These are phyloP conservation scores for Myripristis jacobus DNA, from an alignment of 2,797 vertebrate species.

Conservation along the genomic window DNA sequence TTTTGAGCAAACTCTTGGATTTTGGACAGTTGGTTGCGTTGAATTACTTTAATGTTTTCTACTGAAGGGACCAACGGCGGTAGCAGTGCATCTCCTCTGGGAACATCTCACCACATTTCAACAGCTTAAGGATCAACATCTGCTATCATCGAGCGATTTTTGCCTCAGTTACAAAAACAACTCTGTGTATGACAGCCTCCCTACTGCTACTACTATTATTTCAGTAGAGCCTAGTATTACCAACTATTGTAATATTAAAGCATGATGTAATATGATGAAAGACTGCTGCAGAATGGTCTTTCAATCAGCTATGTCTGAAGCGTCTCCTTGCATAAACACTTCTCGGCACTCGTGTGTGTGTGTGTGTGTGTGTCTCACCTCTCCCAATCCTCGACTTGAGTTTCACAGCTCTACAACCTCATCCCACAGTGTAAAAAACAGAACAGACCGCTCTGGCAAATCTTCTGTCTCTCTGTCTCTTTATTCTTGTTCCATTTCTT, in stretches of 20 bases:
- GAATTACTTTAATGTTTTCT: too few species aligned
- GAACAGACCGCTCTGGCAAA: constrained; percentile 58
- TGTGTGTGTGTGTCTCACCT: constrained; percentile 39
- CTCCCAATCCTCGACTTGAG: constrained; percentile 63
- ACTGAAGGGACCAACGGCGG: constrained; percentile 2
- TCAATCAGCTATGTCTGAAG: constrained; percentile 70
- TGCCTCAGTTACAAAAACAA: constrained; percentile 46
- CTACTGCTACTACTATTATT: constrained; percentile 39
- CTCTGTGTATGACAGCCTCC: constrained; percentile 41
- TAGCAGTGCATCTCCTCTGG: constrained; percentile 18
- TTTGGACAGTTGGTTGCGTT: too few species aligned
- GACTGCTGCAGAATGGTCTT: constrained; percentile 63
- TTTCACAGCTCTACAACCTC: constrained; percentile 68
- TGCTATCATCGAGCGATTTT: constrained; percentile 18
- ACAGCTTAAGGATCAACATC: constrained; percentile 41
- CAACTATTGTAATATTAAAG: constrained; percentile 57
- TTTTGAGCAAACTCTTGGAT: too few species aligned
- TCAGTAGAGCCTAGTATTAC: constrained; percentile 49
- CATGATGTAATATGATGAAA: constrained; percentile 79
- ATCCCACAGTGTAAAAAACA: constrained; percentile 60
- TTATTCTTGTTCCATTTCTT: constrained; percentile 28
- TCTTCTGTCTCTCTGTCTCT: constrained; percentile 20
- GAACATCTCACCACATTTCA: constrained; percentile 31
- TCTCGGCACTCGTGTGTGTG: constrained; percentile 19
- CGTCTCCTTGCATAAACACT: constrained; percentile 54